phyloP scores from a whole-genome alignment of 2,888 invertebrate genomes.

The Pyrocoelia pectoralis region DNA sequence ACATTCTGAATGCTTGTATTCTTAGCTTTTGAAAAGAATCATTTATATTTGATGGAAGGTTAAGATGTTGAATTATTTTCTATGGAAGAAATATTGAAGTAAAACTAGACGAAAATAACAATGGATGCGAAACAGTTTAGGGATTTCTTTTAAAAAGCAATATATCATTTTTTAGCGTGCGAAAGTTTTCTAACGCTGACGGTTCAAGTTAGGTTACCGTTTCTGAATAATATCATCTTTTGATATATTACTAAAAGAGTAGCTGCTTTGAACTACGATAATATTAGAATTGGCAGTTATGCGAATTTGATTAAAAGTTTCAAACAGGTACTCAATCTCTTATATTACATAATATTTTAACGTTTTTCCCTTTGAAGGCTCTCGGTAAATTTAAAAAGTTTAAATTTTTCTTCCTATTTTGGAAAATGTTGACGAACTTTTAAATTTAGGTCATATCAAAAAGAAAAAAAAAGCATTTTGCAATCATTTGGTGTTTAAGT shows the following conservation, averaged over 20 bases:
- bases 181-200: slow-evolving; percentile 55
- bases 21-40: slow-evolving; percentile 20
- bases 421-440: slow-evolving; percentile 10
- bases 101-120: slow-evolving; percentile 31
- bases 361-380: slow-evolving; percentile 13
- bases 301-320: slow-evolving; percentile 39
- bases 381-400: slow-evolving; percentile 14
- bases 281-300: slow-evolving; percentile 45
- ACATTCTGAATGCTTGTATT: too few species aligned
- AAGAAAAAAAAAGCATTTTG: slow-evolving; percentile 10
- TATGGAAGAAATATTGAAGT: neutral
- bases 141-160: slow-evolving; percentile 53
- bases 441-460: slow-evolving; percentile 11
- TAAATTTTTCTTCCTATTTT: neutral
- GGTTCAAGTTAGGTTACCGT: slow-evolving; percentile 56
- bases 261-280: slow-evolving; percentile 35
- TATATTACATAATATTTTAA: slow-evolving; percentile 30
- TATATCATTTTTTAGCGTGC: slow-evolving; percentile 54
- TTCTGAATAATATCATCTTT: slow-evolving; percentile 56
- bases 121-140: slow-evolving; percentile 31
- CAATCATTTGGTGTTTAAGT: slow-evolving; percentile 20
- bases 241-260: slow-evolving; percentile 54
- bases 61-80: slow-evolving; percentile 17
- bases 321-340: slow-evolving; percentile 36
- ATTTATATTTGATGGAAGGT: neutral